Conservation (phyloP, 1,140 invertebrate species). For the Drosophila aff. region DNA sequence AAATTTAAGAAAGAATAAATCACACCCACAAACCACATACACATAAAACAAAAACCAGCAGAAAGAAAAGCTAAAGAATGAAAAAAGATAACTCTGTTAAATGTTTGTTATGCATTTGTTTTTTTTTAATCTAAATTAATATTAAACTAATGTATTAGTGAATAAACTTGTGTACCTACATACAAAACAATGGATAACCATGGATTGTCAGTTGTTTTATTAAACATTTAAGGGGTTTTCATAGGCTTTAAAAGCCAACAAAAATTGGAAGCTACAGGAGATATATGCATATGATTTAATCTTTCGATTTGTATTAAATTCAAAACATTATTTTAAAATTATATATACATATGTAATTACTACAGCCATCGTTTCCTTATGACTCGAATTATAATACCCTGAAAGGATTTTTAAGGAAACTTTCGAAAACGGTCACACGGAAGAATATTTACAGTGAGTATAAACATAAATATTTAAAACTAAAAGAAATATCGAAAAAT, state of each 20-base stretch:
- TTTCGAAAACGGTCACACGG: too few relatives aligned
- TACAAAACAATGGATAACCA: conserved; percentile 47
- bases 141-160: conserved; percentile 69
- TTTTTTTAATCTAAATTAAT: conserved; percentile 69
- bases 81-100: conserved; percentile 64
- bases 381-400: too few relatives aligned
- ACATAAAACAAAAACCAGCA: conserved; percentile 17
- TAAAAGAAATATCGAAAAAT: too few relatives aligned
- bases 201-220: not conserved
- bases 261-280: too few relatives aligned
- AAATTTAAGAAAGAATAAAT: conserved; percentile 23
- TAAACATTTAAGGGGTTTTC: not conserved
- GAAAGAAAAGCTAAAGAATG: conserved; percentile 7
- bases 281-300: too few relatives aligned
- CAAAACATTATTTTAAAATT: too few relatives aligned
- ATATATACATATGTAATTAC: too few relatives aligned
- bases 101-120: conserved; percentile 82
- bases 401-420: too few relatives aligned
- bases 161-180: conserved; percentile 82
- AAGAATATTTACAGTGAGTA: too few relatives aligned
- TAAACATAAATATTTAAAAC: too few relatives aligned
- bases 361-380: too few relatives aligned
- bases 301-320: too few relatives aligned
- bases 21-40: conserved; percentile 10
- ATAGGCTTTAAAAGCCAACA: not conserved